Evolutionary conservation across 2,888 invertebrate genomes (phyloP).

Genomic region (Andrena bicolor): DNA sequence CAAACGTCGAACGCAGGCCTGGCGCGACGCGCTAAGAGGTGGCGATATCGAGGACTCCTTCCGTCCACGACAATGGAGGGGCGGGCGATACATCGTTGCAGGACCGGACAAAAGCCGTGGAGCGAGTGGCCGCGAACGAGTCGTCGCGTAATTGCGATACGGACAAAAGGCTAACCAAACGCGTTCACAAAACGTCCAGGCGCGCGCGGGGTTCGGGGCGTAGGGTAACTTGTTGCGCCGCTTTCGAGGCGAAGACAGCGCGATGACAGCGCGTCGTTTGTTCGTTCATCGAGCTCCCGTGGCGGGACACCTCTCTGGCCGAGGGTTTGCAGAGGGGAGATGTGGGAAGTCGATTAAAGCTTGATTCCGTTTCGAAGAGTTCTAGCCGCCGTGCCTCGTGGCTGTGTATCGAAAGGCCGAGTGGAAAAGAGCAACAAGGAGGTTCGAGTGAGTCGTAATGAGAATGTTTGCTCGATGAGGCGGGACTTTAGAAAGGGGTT

Average conservation of each 20-base stretch:
- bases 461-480: no score
- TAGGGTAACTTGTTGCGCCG: slow-evolving; percentile 59
- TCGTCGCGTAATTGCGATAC: slow-evolving; percentile 30
- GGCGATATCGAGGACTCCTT: slow-evolving; percentile 17
- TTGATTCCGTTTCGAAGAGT: not conserved
- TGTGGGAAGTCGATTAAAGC: slow-evolving; percentile 11
- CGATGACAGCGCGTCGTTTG: slow-evolving; percentile 6
- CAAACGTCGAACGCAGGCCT: not conserved
- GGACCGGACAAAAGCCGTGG: slow-evolving; percentile 27
- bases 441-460: no score
- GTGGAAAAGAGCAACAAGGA: no score
- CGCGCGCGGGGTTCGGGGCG: not conserved
- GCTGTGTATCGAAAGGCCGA: not conserved
- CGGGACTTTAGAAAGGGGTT: no score
- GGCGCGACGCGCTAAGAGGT: slow-evolving; percentile 21
- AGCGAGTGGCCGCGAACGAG: not conserved
- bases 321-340: no score
- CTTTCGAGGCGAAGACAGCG: slow-evolving; percentile 24
- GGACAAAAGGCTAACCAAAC: slow-evolving; percentile 34
- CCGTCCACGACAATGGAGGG: not conserved
- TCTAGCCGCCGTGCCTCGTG: not conserved
- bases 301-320: not conserved
- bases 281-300: slow-evolving; percentile 1
- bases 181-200: slow-evolving; percentile 8
- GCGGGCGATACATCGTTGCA: not conserved